Base-by-base conservation (phyloP, 1,140 invertebrate species). In the Thaumatotibia leucotreta region DNA sequence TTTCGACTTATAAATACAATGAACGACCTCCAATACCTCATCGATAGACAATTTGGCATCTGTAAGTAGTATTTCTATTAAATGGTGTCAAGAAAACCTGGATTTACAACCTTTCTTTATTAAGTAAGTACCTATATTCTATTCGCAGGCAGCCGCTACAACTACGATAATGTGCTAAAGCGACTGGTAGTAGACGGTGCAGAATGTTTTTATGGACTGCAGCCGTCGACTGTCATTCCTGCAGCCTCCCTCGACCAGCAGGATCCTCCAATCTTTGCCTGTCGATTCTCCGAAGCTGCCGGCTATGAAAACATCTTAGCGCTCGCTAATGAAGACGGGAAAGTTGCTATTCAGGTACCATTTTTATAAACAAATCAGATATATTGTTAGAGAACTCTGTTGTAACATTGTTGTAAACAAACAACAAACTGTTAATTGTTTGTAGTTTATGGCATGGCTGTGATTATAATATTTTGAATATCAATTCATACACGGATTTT, bases 261-360 rank as follows among this genome's bases (percentile, higher is more conserved):
- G 35, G 90, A 92, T 65, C 93, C 94, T 1, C 93, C 93, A 2
- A 93, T 95, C 72, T 95, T 94, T 76, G 93, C 94, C 0, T 94
- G 94, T 68, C 93, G 94, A 73, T 94, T 94, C 72, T 92, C 93
- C 6, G 93, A 93, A 72, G 84, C 89, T 23, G 74, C 92, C 35
- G 93, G 93, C 22, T 93, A 93, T 63, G 91, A 95, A 77, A 92
- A 97, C 80, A 92, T 96, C 23, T 83, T 97, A 31, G 96, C 95
- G 10, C 91, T 97, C 33, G 96, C 96, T 14, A 97, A 97, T 88
- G 96, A 97, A 92, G 95, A 97, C 91, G 97, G 97, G 6, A 93
- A 92, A 76, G 91, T 97, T 54, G 92, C 93, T 24, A 88, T 96
- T 14, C 93, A 95, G 82, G 91, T 91, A 82, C 63, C n/a, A 20